Base-by-base conservation (phyloP, 2,113 vertebrate genomes). In the Tangachromis dhanisi region DNA sequence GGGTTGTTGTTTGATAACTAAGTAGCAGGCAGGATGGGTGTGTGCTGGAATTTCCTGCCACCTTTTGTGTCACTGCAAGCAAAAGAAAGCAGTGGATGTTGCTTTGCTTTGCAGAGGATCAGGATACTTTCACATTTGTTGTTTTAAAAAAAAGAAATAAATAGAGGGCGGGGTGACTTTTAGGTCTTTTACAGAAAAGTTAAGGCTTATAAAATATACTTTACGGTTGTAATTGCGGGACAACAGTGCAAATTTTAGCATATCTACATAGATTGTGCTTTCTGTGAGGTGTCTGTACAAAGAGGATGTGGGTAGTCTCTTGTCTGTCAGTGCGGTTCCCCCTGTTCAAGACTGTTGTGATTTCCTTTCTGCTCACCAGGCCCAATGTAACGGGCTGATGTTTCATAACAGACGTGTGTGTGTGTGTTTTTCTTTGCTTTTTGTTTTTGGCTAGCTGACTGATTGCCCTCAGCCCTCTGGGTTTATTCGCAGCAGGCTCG, bases 41-140 rank as follows among this genome's bases (percentile, higher is more conserved):
- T 95, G 91, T 86, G 88, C 83, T 84, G 91, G 94, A 93, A 92
- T 96, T 95, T 96, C 95, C 96, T 94, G 93, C 92, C 93, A 96
- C 95, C 93, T 96, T 94, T 96, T 95, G 90, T 89, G 82, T 92
- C 83, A 59, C 59, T 55, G 10, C 68, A 61, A 83, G 54, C 49
- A 29, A 59, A 38, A 81, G 86, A 90, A 89, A 93, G 89, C 86
- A 26, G 47, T 88, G 86, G 78, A 88, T 81, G 89, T 93, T 88
- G 81, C 78, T 83, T 40, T 17, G 63, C 80, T 55, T 12, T 85
- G 55, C 79, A 38, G 33, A 47, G 81, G 57, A 81, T 83, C 80
- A 87, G 40, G 24, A 80, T 14, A 47, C 82, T 31, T 21, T n/a
- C 45, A 40, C 16, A 16, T 88, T 90, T 86, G 9, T 81, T 86